A percentile compares a stretch with the other conserved stretches of the same genome.
These are phyloP conservation scores for Rhodeus uyekii DNA, from an alignment of 2,797 vertebrate species.

Conservation along the genomic window DNA sequence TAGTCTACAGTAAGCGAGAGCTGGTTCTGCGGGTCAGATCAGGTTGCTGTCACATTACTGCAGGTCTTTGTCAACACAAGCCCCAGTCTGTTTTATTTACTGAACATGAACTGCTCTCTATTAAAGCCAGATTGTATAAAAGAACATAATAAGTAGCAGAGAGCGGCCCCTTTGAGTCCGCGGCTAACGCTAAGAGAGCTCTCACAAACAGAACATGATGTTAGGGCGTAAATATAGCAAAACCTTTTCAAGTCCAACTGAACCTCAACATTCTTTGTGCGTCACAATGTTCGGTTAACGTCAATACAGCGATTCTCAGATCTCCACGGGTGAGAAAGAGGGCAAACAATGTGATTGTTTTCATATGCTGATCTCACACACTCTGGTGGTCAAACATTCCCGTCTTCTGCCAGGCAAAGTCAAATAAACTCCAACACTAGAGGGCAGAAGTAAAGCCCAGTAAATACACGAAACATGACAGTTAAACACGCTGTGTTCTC, in stretches of 20 bases:
- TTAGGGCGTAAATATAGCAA: not conserved
- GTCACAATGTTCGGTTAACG: not conserved
- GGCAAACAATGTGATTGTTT: constrained; percentile 8
- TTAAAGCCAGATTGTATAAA: constrained; percentile 22
- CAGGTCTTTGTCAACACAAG: constrained; percentile 18
- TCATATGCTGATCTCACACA: not conserved
- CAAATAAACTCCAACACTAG: constrained; percentile 11
- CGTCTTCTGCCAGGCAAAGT: not conserved
- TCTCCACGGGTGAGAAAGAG: not conserved
- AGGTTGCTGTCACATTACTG: constrained; percentile 34
- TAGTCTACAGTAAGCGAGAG: not conserved
- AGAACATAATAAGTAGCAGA: constrained; percentile 36
- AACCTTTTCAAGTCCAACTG: not conserved
- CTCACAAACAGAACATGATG: constrained; percentile 16
- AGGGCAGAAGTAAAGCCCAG: not conserved
- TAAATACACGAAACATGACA: not conserved
- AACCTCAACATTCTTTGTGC: not conserved
- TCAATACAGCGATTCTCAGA: not conserved
- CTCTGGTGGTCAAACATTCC: not conserved
- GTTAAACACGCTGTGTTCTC: not conserved
- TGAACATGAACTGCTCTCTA: constrained; percentile 20
- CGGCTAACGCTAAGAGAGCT: not conserved
- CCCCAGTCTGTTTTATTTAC: constrained; percentile 20
- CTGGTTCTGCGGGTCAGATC: not conserved
- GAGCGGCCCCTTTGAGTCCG: not conserved